Evolutionary conservation across 2,888 invertebrate genomes (phyloP), one percentile per base, ranked within the genome.

Genomic region (Papilio demoleus): DNA sequence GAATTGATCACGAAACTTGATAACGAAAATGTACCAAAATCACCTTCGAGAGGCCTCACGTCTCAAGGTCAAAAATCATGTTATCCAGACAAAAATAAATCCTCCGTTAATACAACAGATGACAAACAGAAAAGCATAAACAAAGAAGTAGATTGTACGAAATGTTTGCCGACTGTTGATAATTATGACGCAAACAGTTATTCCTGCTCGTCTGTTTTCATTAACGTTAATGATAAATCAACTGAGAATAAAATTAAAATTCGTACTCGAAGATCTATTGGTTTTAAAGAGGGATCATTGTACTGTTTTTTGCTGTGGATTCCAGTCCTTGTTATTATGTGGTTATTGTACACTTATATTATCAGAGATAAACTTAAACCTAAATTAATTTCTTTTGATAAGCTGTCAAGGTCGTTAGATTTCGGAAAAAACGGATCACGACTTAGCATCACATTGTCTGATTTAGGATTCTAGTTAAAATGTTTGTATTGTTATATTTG

Each of bases 241-340:
- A 62, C 53, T 50, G 72, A 72, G n/a, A 74, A 75, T 70, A 71
- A 77, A 45, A 56, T 76, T 36, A 47, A 59, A 53, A 70, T 76
- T 14, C 72, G 69, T 14, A 71, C 71, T 8, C 71, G 73, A 22
- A 64, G 70, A 14, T 76, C 77, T 14, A 76, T 86, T 72, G 77
- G 80, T 17, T 84, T 82, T 65, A 76, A 79, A 17, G 80, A 86
- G 76, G 86, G 85, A 0, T 80, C 77, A 62, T 36, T 86, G 2
- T 87, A 83, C 71, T 88, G 88, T 45, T 22, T 85, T 58, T 34
- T 87, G 6, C 71, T 88, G 14, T 87, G 85, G 84, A 82, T 88
- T 45, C 87, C 88, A 42, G 73, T 87, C 2, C 4, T 81, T 17
- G 66, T 84, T n/a, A 75, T 88, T 59, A 67, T 75, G 2, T 75